These are phyloP conservation scores for Leptarthrus brevirostris DNA, from an alignment of 2,888 invertebrate genomes.

Conservation along the genomic window DNA sequence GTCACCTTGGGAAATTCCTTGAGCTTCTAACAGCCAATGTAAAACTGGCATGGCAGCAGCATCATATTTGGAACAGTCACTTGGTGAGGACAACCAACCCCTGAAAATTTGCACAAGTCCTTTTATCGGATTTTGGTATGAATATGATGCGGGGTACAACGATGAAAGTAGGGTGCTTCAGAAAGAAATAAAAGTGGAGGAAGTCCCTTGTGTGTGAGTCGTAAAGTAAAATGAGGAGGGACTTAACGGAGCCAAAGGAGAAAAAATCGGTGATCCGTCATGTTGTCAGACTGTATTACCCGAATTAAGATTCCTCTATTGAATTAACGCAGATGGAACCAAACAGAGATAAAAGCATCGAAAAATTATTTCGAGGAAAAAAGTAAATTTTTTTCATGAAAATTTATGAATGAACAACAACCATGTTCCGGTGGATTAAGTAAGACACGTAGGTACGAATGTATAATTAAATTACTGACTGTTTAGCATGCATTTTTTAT, in stretches of 20 bases:
- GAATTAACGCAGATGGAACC: constrained; percentile 60
- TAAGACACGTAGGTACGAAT: too few relatives aligned
- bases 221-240: constrained; percentile 33
- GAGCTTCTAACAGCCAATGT: constrained; percentile 12
- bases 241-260: constrained; percentile 39
- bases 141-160: too few relatives aligned
- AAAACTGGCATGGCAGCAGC: constrained; percentile 4
- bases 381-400: constrained; percentile 9
- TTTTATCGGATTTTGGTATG: constrained; percentile 20
- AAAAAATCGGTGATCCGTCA: constrained; percentile 67
- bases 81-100: constrained; percentile 33
- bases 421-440: too few relatives aligned
- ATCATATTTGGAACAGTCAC: neutral
- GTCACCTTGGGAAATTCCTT: constrained; percentile 16
- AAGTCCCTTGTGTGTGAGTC: neutral
- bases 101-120: constrained; percentile 30
- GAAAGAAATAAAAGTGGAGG: neutral
- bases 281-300: constrained; percentile 68
- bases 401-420: too few relatives aligned
- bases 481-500: too few relatives aligned
- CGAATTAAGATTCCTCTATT: constrained; percentile 68
- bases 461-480: too few relatives aligned
- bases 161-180: neutral
- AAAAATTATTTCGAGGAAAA: constrained; percentile 49
- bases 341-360: constrained; percentile 57